Percentiles rank a stretch among this genome's conserved stretches.
phyloP scores from a whole-genome alignment of 2,797 vertebrate species.

The Brotula barbata region DNA sequence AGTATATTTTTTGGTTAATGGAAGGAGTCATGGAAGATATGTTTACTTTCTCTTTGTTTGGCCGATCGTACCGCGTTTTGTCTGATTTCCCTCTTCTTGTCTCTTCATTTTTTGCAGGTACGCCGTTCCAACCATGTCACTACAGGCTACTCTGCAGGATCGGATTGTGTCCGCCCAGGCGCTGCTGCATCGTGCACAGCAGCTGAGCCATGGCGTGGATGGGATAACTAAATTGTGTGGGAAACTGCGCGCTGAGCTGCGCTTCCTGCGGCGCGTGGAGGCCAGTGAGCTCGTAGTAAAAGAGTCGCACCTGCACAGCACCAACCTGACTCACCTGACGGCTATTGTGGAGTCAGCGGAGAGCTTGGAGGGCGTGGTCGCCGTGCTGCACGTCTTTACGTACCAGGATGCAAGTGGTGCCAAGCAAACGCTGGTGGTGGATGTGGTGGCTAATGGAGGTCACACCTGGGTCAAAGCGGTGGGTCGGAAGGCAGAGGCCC shows the following conservation, averaged over 20 bases:
- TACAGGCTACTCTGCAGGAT: slow-evolving; percentile 82
- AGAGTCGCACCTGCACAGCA: slow-evolving; percentile 93
- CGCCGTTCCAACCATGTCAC: slow-evolving; percentile 87
- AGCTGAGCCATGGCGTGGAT: slow-evolving; percentile 85
- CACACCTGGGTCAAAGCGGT: slow-evolving; percentile 97
- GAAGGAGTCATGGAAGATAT: no score
- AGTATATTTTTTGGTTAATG: no score
- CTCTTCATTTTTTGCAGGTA: slow-evolving; percentile 70
- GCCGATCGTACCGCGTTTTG: no score
- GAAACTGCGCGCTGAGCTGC: slow-evolving; percentile 90
- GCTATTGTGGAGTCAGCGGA: slow-evolving; percentile 90
- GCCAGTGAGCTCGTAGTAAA: slow-evolving; percentile 86
- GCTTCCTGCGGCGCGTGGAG: slow-evolving; percentile 88
- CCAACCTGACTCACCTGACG: slow-evolving; percentile 91
- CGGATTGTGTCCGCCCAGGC: slow-evolving; percentile 84
- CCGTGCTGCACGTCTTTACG: slow-evolving; percentile 88
- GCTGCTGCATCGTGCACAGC: slow-evolving; percentile 84
- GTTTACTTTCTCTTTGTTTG: no score
- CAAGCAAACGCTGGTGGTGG: slow-evolving; percentile 88
- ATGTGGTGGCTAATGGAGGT: slow-evolving; percentile 90
- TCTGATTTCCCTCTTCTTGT: background rate
- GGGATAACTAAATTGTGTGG: slow-evolving; percentile 89
- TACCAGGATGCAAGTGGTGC: slow-evolving; percentile 80
- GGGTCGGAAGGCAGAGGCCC: slow-evolving; percentile 92
- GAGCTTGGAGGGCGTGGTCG: slow-evolving; percentile 84